phyloP scores from a whole-genome alignment of 2,797 vertebrate species.

The Channallabes apus region DNA sequence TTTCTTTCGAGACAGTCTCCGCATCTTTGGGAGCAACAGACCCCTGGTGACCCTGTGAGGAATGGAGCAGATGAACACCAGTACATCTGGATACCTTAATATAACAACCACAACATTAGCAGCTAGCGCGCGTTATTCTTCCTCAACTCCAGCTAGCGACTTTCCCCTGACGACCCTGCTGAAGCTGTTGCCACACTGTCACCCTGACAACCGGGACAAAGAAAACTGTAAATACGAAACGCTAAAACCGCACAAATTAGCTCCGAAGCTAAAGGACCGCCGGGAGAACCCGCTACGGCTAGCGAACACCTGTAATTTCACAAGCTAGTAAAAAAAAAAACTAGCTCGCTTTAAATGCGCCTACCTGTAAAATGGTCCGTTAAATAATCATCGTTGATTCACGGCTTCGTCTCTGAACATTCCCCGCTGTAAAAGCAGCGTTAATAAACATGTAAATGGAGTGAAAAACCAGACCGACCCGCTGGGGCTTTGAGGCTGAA shows the following conservation, averaged over 20 bases:
- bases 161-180: background rate
- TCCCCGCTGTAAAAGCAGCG: background rate
- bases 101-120: background rate
- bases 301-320: conserved; percentile 38
- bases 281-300: conserved; percentile 30
- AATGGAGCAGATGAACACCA: background rate
- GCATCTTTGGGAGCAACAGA: conserved; percentile 79
- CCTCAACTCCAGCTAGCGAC: background rate
- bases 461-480: background rate
- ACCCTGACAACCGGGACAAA: background rate
- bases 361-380: conserved; percentile 31
- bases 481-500: conserved; percentile 23
- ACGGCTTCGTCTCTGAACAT: background rate
- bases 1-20: conserved; percentile 92
- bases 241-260: background rate
- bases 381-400: conserved; percentile 24
- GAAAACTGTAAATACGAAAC: background rate
- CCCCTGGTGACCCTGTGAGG: conserved; percentile 72
- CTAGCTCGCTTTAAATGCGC: background rate
- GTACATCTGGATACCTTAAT: background rate
- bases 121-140: background rate
- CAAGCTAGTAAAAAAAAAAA: background rate
- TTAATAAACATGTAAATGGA: conserved; percentile 23
- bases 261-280: background rate
- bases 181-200: background rate